Conservation (phyloP, 2,797 vertebrate genomes). For the Choloepus didactylus region DNA sequence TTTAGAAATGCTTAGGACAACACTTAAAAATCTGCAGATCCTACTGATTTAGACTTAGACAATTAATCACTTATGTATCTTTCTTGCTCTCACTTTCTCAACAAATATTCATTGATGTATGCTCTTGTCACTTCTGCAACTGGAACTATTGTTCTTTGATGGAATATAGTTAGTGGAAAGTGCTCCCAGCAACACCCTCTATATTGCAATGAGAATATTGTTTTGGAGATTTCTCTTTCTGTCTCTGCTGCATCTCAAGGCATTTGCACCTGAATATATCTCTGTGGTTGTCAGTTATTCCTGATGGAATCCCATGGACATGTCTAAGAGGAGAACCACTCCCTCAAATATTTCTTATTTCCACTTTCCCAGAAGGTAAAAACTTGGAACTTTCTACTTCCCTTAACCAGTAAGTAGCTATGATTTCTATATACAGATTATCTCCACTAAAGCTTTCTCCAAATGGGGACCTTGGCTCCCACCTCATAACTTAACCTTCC, state of each 20-base stretch:
- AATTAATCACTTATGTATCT: neutral
- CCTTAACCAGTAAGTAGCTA: neutral
- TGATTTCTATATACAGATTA: neutral
- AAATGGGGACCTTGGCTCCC: neutral
- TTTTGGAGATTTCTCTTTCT: neutral
- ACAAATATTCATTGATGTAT: neutral
- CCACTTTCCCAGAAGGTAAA: neutral
- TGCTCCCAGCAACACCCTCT: neutral
- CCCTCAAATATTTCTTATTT: neutral
- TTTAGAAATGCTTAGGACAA: neutral
- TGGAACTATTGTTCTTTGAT: neutral
- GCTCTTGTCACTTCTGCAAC: neutral
- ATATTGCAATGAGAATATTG: neutral
- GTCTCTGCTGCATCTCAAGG: neutral
- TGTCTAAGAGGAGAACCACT: neutral
- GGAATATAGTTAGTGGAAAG: neutral
- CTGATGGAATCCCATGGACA: neutral
- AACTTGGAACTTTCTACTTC: neutral
- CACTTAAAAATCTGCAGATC: neutral
- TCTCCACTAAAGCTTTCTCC: neutral
- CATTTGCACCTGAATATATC: neutral
- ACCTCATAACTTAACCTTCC: too few relatives aligned
- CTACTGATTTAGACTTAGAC: neutral
- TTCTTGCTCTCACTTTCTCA: neutral
- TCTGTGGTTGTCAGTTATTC: neutral